phyloP scores from a whole-genome alignment of 64 coral and sea anemone species.

The Acropora tenuis region DNA sequence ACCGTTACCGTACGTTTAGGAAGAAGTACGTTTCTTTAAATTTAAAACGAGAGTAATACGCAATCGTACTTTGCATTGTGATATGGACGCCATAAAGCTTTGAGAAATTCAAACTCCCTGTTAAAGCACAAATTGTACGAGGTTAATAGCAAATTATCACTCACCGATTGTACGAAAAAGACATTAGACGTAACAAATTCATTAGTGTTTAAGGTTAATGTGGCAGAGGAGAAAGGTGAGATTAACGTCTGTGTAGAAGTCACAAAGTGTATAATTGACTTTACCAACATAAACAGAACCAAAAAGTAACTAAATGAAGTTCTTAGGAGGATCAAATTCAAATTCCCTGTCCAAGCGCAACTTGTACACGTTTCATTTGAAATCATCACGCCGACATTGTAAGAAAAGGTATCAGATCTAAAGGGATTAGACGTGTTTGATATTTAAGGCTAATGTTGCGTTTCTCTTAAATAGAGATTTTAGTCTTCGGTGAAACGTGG shows the following conservation, averaged over 20 bases:
- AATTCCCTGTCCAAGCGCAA: constrained; percentile 87
- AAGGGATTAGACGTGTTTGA: not conserved
- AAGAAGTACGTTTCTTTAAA: not conserved
- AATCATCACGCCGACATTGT: not conserved
- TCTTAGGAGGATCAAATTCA: constrained; percentile 30
- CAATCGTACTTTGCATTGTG: constrained; percentile 78
- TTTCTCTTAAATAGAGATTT: too few relatives aligned
- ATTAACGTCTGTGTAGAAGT: too few relatives aligned
- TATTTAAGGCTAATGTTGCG: not conserved
- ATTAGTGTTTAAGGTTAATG: not conserved
- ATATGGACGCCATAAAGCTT: constrained; percentile 80
- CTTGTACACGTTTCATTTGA: constrained; percentile 36
- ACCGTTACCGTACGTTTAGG: too few relatives aligned
- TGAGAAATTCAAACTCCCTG: constrained; percentile 89
- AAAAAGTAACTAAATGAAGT: too few relatives aligned
- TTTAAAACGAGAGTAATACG: not conserved
- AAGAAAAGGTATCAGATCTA: not conserved
- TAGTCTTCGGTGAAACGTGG: too few relatives aligned
- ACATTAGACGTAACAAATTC: not conserved
- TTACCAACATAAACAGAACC: too few relatives aligned
- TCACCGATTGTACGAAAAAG: not conserved
- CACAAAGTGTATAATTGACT: too few relatives aligned
- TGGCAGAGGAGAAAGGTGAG: not conserved
- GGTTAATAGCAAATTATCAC: constrained; percentile 35
- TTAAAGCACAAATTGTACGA: constrained; percentile 73